Evolutionary conservation across 2,888 invertebrate species (phyloP), one percentile per base, ranked within the genome.

Genomic region (Sisyra terminalis): DNA sequence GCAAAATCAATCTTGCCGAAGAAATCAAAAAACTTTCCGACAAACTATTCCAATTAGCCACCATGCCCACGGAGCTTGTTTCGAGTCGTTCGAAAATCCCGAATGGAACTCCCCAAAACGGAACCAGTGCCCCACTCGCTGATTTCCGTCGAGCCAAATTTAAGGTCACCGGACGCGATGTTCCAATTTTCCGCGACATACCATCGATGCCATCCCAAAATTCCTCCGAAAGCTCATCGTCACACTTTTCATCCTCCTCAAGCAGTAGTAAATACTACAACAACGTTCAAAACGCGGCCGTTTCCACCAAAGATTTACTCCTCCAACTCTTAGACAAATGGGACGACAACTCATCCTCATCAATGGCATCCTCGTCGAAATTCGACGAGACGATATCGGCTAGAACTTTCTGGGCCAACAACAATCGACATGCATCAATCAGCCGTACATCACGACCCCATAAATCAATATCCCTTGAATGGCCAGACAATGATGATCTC

Each of bases 11-110:
- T 53, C 63, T 86, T 45, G 85, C 85, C 0, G 85, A 85, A 53
- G 86, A 87, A 62, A 87, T 87, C 48, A 76, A 81, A 50, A 84
- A 83, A 59, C 60, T 87, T 1, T 85, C 86, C 0, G 85, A 86
- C 54, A 84, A 83, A 54, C 61, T 86, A 24, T 74, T 73, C 44
- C 73, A 78, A 69, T 57, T 80, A 32, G 78, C 80, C 0, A 75
- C 77, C 36, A 75, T 78, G 61, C 73, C 77, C 9, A 43, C 43
- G 8, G 43, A 43, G n/a, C 16, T 43, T 9, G 17, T 31, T 30
- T 38, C 14, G 9, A 30, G 38, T 16, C 8, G n/a, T 11, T 31
- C 40, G 10, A 24, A 9, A 24, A 3, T 24, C 24, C 24, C 24
- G 5, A 24, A 24, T 24, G 24, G 24, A 24, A 24, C 24, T 7